Evolutionary conservation across 2,797 vertebrate species (phyloP).

Genomic region (Crypturellus tataupa): DNA sequence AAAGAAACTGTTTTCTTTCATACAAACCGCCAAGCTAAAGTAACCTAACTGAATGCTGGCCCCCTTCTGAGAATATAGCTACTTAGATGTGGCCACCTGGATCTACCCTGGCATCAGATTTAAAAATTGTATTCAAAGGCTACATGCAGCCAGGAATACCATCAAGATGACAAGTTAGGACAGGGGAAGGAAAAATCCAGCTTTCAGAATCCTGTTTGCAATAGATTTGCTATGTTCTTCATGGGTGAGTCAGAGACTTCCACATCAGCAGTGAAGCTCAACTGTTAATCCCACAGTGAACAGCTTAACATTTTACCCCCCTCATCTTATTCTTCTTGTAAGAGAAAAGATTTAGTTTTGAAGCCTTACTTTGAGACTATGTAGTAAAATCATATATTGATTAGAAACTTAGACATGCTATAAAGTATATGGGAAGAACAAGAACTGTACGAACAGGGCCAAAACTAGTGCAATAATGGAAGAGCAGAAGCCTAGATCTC

Average conservation of each 20-base stretch:
- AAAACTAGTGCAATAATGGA: not conserved
- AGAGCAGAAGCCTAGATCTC: not conserved
- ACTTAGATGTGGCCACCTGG: not conserved
- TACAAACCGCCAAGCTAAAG: not conserved
- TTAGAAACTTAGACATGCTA: not conserved
- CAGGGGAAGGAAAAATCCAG: not conserved
- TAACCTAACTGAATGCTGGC: not conserved
- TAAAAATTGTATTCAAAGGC: not conserved
- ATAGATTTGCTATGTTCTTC: not conserved
- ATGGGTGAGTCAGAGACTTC: not conserved
- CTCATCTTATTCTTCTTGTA: not conserved
- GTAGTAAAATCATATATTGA: not conserved
- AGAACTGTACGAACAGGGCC: not conserved
- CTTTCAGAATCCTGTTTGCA: not conserved
- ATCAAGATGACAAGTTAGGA: not conserved
- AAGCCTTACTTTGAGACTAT: slow-evolving; percentile 1
- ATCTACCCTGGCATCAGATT: not conserved
- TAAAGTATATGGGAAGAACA: not conserved
- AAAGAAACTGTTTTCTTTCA: not conserved
- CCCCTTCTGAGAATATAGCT: not conserved
- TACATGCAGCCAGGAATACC: not conserved
- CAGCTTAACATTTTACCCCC: not conserved
- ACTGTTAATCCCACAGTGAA: not conserved
- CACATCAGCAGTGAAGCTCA: accelerated
- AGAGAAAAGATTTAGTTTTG: slow-evolving; percentile 17